A percentile compares a stretch with the other conserved stretches of the same genome.
phyloP scores from a whole-genome alignment of 2,888 invertebrate species.

The Schrankia costaestrigalis region DNA sequence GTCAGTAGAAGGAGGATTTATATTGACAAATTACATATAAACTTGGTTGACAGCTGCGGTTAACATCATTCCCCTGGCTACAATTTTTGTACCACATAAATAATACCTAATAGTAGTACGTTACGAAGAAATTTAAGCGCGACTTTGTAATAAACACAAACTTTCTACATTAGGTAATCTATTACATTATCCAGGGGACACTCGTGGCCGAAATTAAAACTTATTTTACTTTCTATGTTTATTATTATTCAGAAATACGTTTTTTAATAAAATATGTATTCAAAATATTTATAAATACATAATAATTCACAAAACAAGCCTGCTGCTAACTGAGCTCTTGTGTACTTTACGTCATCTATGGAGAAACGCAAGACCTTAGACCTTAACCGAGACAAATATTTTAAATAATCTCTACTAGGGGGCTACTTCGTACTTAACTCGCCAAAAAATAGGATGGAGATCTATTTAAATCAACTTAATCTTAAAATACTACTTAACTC shows the following conservation, averaged over 20 bases:
- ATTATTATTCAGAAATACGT: not conserved
- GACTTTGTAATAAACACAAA: slow-evolving; percentile 16
- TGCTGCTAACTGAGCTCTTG: not conserved
- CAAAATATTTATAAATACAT: not conserved
- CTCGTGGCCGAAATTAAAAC: slow-evolving; percentile 13
- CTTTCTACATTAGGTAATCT: slow-evolving; percentile 28
- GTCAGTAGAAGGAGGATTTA: slow-evolving; percentile 29
- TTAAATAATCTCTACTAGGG: too few relatives aligned
- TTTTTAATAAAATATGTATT: not conserved
- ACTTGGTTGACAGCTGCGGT: slow-evolving; percentile 24
- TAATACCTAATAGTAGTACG: slow-evolving; percentile 23
- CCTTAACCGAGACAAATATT: too few relatives aligned
- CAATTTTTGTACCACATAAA: slow-evolving; percentile 30
- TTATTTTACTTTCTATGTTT: slow-evolving; percentile 13
- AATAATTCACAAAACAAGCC: not conserved
- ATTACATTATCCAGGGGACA: slow-evolving; percentile 25
- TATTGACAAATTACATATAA: slow-evolving; percentile 32
- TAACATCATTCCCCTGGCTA: slow-evolving; percentile 20
- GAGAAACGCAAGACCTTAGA: not conserved
- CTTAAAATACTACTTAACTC: too few relatives aligned
- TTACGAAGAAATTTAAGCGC: slow-evolving; percentile 28
- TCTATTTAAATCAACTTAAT: too few relatives aligned
- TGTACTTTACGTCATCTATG: not conserved
- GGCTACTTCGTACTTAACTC: too few relatives aligned
- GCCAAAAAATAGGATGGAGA: too few relatives aligned